These are phyloP conservation scores for Cecidostiba fungosa DNA, from an alignment of 2,888 invertebrate genomes.

Conservation along the genomic window DNA sequence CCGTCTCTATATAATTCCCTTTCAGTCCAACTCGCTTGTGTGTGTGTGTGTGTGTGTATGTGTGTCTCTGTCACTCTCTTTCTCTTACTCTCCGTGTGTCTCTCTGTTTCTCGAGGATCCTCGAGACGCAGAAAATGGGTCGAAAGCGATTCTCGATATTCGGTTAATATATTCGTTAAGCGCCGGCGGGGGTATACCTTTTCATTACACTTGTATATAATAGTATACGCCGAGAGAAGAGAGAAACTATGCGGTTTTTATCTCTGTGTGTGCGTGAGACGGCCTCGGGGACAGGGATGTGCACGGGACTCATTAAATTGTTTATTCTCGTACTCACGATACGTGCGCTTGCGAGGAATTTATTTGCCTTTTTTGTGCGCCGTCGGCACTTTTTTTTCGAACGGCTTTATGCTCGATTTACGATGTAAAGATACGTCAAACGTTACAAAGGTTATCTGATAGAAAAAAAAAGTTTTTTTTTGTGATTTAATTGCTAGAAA, in stretches of 20 bases:
- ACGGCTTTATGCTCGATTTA: conserved; percentile 13
- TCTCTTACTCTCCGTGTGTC: not conserved
- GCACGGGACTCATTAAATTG: not conserved
- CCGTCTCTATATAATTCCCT: not conserved
- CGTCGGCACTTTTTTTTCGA: conserved; percentile 12
- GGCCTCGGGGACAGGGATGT: conserved; percentile 9
- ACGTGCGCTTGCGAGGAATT: not conserved
- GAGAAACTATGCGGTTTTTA: conserved; percentile 31
- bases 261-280: not conserved
- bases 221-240: not conserved
- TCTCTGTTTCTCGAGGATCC: conserved; percentile 33
- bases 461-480: not conserved
- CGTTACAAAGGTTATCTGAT: conserved; percentile 55
- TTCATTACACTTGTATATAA: conserved; percentile 23
- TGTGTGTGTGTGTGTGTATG: too few relatives aligned
- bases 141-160: conserved; percentile 52
- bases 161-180: conserved; percentile 26
- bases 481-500: not conserved
- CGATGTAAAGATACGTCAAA: conserved; percentile 59
- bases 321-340: conserved; percentile 1
- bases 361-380: conserved; percentile 11
- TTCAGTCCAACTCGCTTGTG: not conserved
- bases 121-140: conserved; percentile 47
- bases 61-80: too few relatives aligned
- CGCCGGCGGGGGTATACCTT: conserved; percentile 4